Evolutionary conservation across 2,113 vertebrate genomes (phyloP).

Genomic region (Lophochroa leadbeateri): DNA sequence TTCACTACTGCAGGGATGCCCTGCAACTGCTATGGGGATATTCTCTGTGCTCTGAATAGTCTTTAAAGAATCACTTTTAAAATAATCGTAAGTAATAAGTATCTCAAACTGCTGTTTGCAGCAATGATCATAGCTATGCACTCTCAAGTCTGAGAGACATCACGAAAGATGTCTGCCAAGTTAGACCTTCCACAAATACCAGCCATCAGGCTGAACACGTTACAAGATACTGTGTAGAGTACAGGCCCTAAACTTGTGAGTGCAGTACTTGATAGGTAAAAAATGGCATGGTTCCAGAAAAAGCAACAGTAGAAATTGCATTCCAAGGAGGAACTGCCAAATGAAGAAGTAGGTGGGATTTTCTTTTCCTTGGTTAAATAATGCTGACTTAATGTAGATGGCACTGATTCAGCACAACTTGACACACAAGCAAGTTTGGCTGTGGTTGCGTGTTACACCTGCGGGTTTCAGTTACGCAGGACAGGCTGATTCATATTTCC

Average conservation of each 20-base stretch:
- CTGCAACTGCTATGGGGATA: background rate
- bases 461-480: background rate
- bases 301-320: background rate
- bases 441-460: background rate
- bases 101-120: background rate
- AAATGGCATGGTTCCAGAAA: background rate
- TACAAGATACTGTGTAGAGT: background rate
- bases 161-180: background rate
- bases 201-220: background rate
- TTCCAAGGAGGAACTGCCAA: background rate
- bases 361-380: background rate
- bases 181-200: background rate
- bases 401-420: background rate
- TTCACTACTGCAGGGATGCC: background rate
- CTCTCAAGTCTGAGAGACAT: background rate
- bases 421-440: background rate
- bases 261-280: background rate
- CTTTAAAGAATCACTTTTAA: background rate
- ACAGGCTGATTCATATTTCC: background rate
- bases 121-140: fast-evolving
- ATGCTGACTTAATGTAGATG: background rate
- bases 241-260: background rate
- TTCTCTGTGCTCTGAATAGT: background rate
- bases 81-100: background rate
- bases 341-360: background rate